These are phyloP conservation scores for Ornithoptera alexandrae DNA, from an alignment of 2,888 invertebrate species.

Conservation along the genomic window DNA sequence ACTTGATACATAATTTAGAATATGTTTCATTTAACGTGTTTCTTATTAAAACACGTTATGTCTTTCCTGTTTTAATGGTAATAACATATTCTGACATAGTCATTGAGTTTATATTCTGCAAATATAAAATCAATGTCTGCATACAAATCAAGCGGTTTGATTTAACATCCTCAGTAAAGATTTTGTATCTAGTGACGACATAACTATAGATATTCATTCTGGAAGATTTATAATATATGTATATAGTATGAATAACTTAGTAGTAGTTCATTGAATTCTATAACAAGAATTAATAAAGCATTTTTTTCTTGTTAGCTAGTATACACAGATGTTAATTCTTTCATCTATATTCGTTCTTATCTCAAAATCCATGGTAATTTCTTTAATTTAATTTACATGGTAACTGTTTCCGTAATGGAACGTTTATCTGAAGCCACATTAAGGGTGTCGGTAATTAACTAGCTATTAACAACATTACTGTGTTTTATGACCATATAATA, in stretches of 20 bases:
- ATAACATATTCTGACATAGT: background rate
- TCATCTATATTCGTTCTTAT: too few species aligned
- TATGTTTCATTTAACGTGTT: slow-evolving; percentile 7
- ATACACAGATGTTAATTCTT: too few species aligned
- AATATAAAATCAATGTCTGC: slow-evolving; percentile 23
- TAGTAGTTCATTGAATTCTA: background rate
- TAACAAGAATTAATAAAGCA: too few species aligned
- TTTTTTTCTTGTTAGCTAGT: too few species aligned
- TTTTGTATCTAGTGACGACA: slow-evolving; percentile 1
- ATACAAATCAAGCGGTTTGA: slow-evolving; percentile 19
- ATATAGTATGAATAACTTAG: background rate
- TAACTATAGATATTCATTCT: background rate
- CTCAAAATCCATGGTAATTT: too few species aligned
- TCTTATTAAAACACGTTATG: slow-evolving; percentile 16
- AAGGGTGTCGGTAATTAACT: too few species aligned
- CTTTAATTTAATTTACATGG: too few species aligned
- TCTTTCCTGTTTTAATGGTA: slow-evolving; percentile 7
- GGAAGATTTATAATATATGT: background rate
- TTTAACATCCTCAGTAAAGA: slow-evolving; percentile 6
- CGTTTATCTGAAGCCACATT: too few species aligned
- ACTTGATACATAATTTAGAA: slow-evolving; percentile 2
- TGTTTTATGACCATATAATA: too few species aligned
- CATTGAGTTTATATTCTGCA: background rate
- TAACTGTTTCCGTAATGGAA: too few species aligned
- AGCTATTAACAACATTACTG: too few species aligned